A percentile compares a stretch with the other conserved stretches of the same genome.
Evolutionary conservation across 2,113 vertebrate genomes (phyloP).

Genomic region (Pterocles burchelli): DNA sequence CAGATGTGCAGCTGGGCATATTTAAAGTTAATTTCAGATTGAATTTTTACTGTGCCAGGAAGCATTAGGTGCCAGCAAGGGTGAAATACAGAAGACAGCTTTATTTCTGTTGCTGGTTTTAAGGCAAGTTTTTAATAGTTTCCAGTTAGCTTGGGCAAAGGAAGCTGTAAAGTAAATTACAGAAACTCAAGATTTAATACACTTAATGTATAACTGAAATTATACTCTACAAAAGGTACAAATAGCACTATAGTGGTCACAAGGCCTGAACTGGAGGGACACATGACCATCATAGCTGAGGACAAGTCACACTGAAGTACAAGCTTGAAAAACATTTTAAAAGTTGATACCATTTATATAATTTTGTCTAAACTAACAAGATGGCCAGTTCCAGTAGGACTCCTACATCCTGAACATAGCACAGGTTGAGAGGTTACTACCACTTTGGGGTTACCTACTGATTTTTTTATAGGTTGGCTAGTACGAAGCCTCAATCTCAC

Average conservation of each 20-base stretch:
- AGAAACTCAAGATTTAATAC: not conserved
- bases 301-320: not conserved
- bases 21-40: not conserved
- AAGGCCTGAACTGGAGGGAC: not conserved
- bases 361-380: not conserved
- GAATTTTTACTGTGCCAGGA: not conserved
- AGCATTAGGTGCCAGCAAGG: not conserved
- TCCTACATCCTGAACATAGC: not conserved
- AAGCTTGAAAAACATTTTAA: not conserved
- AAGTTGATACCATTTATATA: rapidly evolving
- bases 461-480: too few relatives aligned
- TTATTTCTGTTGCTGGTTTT: not conserved
- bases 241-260: not conserved
- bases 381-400: not conserved
- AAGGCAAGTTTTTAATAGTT: not conserved
- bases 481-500: not conserved
- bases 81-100: not conserved
- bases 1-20: not conserved
- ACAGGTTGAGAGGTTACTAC: not conserved
- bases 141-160: not conserved
- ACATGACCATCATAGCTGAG: not conserved
- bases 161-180: not conserved
- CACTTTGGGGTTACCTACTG: not conserved
- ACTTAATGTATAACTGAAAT: not conserved
- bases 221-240: not conserved